Base-by-base conservation (phyloP, 2,888 invertebrate species). In the Linnaemya tessellans region DNA sequence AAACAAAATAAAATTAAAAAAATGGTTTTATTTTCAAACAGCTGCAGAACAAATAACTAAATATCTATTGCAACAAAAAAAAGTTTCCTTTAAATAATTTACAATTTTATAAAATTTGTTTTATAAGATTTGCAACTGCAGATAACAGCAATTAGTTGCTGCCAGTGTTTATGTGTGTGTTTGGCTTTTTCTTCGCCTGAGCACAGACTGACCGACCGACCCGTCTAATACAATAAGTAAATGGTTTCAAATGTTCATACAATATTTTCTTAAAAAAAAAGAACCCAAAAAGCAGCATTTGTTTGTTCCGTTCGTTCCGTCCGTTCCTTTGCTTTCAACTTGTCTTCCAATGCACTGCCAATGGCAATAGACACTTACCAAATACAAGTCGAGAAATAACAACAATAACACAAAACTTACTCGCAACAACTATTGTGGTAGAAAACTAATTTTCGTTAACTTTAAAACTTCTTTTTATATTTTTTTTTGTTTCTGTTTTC, bases 141-240 rank as follows among this genome's bases (percentile, higher is more conserved):
- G 85, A 82, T 85, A 85, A 79, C 78, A 38, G 85, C 81, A 85
- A 82, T 82, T 82, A 82, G 77, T 82, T 71, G 75, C 70, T 77
- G 77, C 64, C 58, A 82, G 56, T 43, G 41, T 74, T 15, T 74
- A 5, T 64, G 5, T 58, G 15, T 60, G 22, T 43, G 3, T 25
- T 41, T 43, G 11, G 1, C 1, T 77, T 67, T 77, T 73, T 46
- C 25, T 58, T 38, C 25, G 46, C 49, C 38, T 11, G 25, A 15
- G 25, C 49, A 60, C 25, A 60, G 56, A 54, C 30, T 5, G 43
- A 70, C 30, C 79, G 56, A 54, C 30, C 30, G 43, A 70, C 30
- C 79, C 62, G 46, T 79, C 70, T 70, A 62, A 70, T 62, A 18
- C 7, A 43, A n/a, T 8, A 49, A 65, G 20, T 38, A 80, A 74